phyloP scores from a whole-genome alignment of 2,888 invertebrate species.

The Actias luna region DNA sequence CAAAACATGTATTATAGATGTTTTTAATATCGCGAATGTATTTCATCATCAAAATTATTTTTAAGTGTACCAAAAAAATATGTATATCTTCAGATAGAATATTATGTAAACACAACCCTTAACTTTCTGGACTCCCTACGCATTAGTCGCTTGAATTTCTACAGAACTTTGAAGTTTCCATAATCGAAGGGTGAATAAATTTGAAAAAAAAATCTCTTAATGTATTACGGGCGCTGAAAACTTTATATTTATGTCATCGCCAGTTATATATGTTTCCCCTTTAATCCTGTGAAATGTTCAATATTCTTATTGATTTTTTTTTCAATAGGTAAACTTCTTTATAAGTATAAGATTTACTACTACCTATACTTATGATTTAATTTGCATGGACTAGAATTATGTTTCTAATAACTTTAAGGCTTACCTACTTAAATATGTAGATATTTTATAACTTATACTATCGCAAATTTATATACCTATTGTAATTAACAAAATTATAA shows the following conservation, averaged over 20 bases:
- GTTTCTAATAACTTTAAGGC: too few relatives aligned
- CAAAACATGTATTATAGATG: not conserved
- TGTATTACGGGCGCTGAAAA: slow-evolving; percentile 65
- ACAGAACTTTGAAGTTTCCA: slow-evolving; percentile 61
- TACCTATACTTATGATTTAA: not conserved
- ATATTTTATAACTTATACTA: too few relatives aligned
- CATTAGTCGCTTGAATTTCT: slow-evolving; percentile 75
- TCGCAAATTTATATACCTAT: too few relatives aligned
- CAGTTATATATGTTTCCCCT: slow-evolving; percentile 49
- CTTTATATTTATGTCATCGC: slow-evolving; percentile 57
- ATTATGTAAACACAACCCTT: slow-evolving; percentile 77
- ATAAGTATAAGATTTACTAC: not conserved
- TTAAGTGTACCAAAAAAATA: not conserved
- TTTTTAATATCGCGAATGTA: not conserved
- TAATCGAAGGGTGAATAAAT: slow-evolving; percentile 80
- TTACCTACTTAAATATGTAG: too few relatives aligned
- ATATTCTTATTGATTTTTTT: slow-evolving; percentile 19
- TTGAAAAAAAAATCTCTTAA: slow-evolving; percentile 77
- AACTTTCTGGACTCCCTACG: slow-evolving; percentile 67
- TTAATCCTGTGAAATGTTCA: slow-evolving; percentile 55
- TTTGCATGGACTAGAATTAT: too few relatives aligned
- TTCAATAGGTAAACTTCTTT: not conserved
- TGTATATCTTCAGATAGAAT: not conserved
- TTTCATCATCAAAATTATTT: not conserved
- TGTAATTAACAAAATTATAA: too few relatives aligned